Evolutionary conservation across 2,113 vertebrate species (phyloP).

Genomic region (Pterocles gutturalis): DNA sequence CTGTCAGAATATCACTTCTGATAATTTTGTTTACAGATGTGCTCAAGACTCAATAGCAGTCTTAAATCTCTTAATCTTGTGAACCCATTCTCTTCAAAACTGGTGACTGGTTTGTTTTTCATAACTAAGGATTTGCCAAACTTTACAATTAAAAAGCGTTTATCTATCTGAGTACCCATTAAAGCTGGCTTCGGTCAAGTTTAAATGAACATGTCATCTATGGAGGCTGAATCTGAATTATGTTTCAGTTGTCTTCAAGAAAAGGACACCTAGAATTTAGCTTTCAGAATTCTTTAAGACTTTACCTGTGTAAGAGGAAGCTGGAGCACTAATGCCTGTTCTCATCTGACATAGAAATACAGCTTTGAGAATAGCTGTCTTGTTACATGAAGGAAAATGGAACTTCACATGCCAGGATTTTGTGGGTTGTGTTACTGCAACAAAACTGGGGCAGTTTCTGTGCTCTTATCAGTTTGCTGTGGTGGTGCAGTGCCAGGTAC

Average conservation of each 20-base stretch:
- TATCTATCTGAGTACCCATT: neutral
- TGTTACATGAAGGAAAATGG: neutral
- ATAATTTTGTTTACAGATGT: neutral
- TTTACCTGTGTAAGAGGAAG: neutral
- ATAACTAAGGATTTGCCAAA: neutral
- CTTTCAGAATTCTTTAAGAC: neutral
- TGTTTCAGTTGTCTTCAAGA: neutral
- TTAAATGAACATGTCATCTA: neutral
- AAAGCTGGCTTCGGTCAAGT: neutral
- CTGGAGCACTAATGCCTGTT: neutral
- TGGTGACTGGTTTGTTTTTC: neutral
- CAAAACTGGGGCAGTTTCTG: neutral
- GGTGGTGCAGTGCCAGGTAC: neutral
- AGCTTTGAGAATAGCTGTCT: neutral
- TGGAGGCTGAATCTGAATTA: neutral
- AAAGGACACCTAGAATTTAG: neutral
- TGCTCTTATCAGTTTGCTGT: neutral
- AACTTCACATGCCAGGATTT: fast-evolving
- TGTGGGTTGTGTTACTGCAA: neutral
- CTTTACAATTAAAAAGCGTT: neutral
- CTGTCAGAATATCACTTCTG: neutral
- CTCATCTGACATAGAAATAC: neutral
- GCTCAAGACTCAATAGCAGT: neutral
- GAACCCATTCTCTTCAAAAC: neutral
- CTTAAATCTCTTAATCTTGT: neutral